Conservation (phyloP, 2,113 vertebrate species). For the Ginglymostoma cirratum region DNA sequence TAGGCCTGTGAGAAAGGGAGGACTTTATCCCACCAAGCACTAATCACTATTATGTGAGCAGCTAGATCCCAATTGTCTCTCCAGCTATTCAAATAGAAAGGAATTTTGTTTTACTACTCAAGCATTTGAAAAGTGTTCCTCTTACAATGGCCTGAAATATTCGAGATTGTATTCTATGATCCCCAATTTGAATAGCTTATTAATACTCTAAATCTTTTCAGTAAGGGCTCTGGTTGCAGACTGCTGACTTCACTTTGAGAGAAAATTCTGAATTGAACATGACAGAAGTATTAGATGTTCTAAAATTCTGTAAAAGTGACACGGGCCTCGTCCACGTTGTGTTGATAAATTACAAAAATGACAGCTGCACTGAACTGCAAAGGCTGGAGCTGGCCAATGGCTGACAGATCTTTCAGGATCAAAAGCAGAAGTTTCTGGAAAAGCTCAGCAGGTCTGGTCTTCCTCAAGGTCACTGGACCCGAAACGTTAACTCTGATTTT, state of each 20-base stretch:
- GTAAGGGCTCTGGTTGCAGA: not conserved
- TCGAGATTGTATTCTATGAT: not conserved
- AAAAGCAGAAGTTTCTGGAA: too few species aligned
- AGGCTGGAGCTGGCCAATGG: not conserved
- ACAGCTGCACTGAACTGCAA: not conserved
- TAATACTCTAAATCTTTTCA: not conserved
- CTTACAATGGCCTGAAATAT: not conserved
- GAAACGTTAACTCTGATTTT: too few species aligned
- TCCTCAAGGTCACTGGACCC: too few species aligned
- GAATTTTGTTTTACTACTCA: not conserved
- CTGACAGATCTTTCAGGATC: not conserved
- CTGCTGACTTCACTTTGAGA: not conserved
- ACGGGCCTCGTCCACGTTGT: not conserved
- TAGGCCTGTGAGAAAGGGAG: not conserved
- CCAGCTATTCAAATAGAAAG: not conserved
- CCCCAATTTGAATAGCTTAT: not conserved
- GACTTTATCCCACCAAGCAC: not conserved
- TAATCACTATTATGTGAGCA: not conserved
- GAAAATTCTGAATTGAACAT: not conserved
- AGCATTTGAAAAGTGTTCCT: not conserved
- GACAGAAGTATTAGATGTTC: not conserved
- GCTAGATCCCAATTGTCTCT: not conserved
- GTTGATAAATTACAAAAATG: not conserved
- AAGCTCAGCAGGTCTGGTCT: too few species aligned
- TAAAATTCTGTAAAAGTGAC: too few species aligned